A percentile compares a stretch with the other conserved stretches of the same genome.
Conservation (phyloP, 2,888 invertebrate genomes). For the Polydrusus tereticollis region DNA sequence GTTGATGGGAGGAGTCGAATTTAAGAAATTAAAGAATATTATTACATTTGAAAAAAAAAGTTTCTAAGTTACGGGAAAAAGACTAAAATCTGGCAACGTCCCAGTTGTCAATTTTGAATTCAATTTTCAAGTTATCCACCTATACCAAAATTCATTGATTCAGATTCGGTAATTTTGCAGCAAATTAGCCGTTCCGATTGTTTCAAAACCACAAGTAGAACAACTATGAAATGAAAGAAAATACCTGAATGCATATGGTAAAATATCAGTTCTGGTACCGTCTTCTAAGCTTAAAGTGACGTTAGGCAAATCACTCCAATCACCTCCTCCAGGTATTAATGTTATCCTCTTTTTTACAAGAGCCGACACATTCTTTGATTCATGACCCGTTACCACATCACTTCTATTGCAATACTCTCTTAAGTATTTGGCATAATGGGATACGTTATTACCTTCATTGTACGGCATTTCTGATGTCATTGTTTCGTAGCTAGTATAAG, state of each 20-base stretch:
- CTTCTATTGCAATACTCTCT: conserved; percentile 64
- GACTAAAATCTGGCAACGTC: no score
- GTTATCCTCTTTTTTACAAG: conserved; percentile 68
- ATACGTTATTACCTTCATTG: conserved; percentile 73
- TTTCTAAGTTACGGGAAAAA: no score
- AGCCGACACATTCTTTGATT: conserved; percentile 69
- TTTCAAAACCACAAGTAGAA: not conserved
- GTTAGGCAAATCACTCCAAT: conserved; percentile 72
- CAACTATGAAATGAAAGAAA: not conserved
- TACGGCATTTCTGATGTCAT: conserved; percentile 78
- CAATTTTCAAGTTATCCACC: no score
- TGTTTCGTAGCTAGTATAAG: conserved; percentile 79
- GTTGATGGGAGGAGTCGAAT: no score
- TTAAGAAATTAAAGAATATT: no score
- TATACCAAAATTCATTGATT: no score
- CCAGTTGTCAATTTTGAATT: no score
- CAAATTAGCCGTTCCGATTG: not conserved
- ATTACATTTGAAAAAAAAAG: no score
- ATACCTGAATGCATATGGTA: conserved; percentile 66
- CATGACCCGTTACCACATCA: conserved; percentile 66
- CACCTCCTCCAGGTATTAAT: conserved; percentile 69
- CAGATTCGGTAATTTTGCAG: no score
- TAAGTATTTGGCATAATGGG: conserved; percentile 81
- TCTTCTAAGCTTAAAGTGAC: conserved; percentile 66
- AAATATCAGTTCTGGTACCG: conserved; percentile 65